Base-by-base conservation (phyloP, 2,888 invertebrate genomes). In the Nebria salina region DNA sequence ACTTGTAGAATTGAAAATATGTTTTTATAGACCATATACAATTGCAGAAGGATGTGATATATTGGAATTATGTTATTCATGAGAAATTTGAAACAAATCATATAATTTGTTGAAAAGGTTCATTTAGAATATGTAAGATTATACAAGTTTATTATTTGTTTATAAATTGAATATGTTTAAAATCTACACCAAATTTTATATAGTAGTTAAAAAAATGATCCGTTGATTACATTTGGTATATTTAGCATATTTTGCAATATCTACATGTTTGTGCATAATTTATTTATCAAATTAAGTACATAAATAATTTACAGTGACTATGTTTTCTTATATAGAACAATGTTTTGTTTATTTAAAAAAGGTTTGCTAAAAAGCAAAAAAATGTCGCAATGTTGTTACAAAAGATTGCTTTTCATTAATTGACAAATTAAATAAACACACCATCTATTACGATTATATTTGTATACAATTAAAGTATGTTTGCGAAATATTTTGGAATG, bases 291-390 rank as follows among this genome's bases (percentile, higher is more conserved):
- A 74, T 75, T 42, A 79, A 43, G 64, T 41, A 80, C 42, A 75
- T 80, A 80, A 80, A 80, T 80, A 80, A 80, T 80, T 75, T 80
- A 79, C 79, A 79, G 66, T 75, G 79, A 79, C 79, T 79, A 79
- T 68, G 73, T 78, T 73, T 73, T 15, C 15, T 42, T 13, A 73
- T 72, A 72, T 26, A 54, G 41, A 65, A 74, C 74, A 68, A 77
- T 26, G 72, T 54, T 64, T 64, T 72, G 64, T 64, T 13, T 77
- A 64, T 77, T 77, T 77, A 72, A 72, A 77, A 72, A 72, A 72
- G 65, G n/a, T 42, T 3, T 54, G 13, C 54, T 54, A 1, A 54
- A 54, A 11, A 20, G 20, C 20, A 20, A 20, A 20, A 20, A 20
- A 20, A 20, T 20, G 20, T 20, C 20, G 20, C 20, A 20, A n/a